These are phyloP conservation scores for Diabrotica balteata DNA, from an alignment of 2,888 invertebrate species.

Conservation along the genomic window DNA sequence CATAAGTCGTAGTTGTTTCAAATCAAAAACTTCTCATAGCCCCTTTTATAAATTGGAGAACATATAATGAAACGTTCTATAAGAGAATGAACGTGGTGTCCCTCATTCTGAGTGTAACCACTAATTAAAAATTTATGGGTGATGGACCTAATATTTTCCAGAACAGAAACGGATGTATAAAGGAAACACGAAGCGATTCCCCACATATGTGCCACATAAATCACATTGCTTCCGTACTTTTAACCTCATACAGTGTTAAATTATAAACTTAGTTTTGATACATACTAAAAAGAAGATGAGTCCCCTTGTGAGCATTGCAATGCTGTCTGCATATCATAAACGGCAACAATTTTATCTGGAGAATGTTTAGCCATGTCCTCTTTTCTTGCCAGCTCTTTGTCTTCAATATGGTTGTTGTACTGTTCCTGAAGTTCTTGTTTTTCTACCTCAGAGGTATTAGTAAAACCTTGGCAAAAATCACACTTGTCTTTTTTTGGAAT, in stretches of 20 bases:
- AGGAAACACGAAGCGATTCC: too few species aligned
- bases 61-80: too few species aligned
- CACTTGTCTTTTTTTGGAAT: slow-evolving; percentile 40
- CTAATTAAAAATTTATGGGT: too few species aligned
- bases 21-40: too few species aligned
- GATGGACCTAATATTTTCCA: too few species aligned
- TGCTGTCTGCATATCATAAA: slow-evolving; percentile 33
- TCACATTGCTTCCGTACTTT: slow-evolving; percentile 18
- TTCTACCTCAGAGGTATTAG: slow-evolving; percentile 26
- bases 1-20: too few species aligned
- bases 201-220: slow-evolving; percentile 28
- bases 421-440: slow-evolving; percentile 12
- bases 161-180: too few species aligned
- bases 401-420: slow-evolving; percentile 12
- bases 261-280: slow-evolving; percentile 32
- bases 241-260: slow-evolving; percentile 29
- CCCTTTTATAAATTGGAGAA: too few species aligned
- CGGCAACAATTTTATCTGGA: slow-evolving; percentile 13
- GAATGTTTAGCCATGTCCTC: slow-evolving; percentile 1
- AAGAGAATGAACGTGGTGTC: too few species aligned
- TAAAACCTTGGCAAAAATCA: slow-evolving; percentile 35
- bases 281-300: slow-evolving; percentile 30
- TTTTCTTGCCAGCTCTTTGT: slow-evolving; percentile 12
- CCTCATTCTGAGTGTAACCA: too few species aligned
- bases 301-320: slow-evolving; percentile 24